Evolutionary conservation across 2,888 invertebrate species (phyloP).

Genomic region (Hoplodrina ambigua): DNA sequence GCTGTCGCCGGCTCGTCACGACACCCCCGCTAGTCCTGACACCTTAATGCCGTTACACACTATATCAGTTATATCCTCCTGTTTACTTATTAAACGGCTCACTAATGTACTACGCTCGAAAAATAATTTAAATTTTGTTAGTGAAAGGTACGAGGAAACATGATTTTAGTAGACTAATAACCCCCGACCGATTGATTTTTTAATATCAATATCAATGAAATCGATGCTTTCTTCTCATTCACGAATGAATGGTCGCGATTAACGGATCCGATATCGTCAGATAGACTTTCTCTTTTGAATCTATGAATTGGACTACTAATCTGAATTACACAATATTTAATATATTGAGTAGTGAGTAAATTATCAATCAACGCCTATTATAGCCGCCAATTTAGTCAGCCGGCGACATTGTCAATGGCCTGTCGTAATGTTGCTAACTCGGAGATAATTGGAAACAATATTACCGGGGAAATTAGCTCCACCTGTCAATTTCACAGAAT

Average conservation of each 20-base stretch:
- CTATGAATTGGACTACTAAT: conserved; percentile 19
- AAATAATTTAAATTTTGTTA: conserved; percentile 12
- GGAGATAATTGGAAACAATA: conserved; percentile 52
- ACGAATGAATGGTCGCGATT: conserved; percentile 38
- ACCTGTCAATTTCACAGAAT: conserved; percentile 36
- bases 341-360: conserved; percentile 4
- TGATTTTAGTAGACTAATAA: conserved; percentile 5
- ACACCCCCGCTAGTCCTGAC: conserved; percentile 64
- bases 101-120: conserved; percentile 20
- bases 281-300: conserved; percentile 44
- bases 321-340: conserved; percentile 22
- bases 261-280: conserved; percentile 36
- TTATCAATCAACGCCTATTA: conserved; percentile 38
- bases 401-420: conserved; percentile 36
- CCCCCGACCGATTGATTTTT: conserved; percentile 10
- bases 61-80: conserved; percentile 32
- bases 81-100: conserved; percentile 45
- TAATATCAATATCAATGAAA: conserved; percentile 11
- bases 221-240: conserved; percentile 36
- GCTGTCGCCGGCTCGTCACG: conserved; percentile 76
- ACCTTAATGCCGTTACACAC: conserved; percentile 59
- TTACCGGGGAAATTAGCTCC: conserved; percentile 45
- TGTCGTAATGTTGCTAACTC: conserved; percentile 38
- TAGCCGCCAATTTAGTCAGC: conserved; percentile 21
- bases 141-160: background rate